phyloP scores from a whole-genome alignment of 2,888 invertebrate species.

The Drosophila dives region DNA sequence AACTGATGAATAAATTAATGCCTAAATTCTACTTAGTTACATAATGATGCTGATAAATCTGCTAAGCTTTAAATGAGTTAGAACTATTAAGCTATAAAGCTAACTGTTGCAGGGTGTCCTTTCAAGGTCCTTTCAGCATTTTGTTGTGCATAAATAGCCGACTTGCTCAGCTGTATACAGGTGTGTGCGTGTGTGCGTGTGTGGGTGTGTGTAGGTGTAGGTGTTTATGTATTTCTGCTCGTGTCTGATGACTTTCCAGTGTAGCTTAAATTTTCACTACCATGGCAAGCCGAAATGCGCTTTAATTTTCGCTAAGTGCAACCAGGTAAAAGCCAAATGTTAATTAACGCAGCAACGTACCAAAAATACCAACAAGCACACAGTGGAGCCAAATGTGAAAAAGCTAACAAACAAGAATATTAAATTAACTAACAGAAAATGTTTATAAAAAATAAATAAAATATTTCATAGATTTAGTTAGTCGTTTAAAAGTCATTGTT shows the following conservation, averaged over 20 bases:
- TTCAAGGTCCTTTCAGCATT: constrained; percentile 32
- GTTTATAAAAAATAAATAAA: neutral
- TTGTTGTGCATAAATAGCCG: constrained; percentile 61
- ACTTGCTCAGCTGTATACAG: constrained; percentile 42
- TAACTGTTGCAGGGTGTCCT: constrained; percentile 21
- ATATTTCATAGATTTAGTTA: neutral
- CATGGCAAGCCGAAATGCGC: neutral
- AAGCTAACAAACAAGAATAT: neutral
- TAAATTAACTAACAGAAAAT: neutral
- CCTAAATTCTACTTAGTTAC: no score
- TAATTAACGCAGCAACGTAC: constrained; percentile 46
- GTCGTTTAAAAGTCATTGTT: neutral
- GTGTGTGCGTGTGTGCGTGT: neutral
- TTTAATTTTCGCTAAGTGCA: constrained; percentile 31
- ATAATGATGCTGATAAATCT: neutral
- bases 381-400: constrained; percentile 2
- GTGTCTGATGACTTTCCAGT: constrained; percentile 37
- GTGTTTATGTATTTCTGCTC: constrained; percentile 13
- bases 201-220: neutral
- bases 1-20: neutral
- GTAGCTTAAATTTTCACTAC: constrained; percentile 41
- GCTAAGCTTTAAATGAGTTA: neutral
- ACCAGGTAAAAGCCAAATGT: constrained; percentile 23
- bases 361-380: neutral
- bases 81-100: constrained; percentile 9